Evolutionary conservation across 2,888 invertebrate species (phyloP), one percentile per base, ranked within the genome.

Genomic region (Koerneria pararmatus): DNA sequence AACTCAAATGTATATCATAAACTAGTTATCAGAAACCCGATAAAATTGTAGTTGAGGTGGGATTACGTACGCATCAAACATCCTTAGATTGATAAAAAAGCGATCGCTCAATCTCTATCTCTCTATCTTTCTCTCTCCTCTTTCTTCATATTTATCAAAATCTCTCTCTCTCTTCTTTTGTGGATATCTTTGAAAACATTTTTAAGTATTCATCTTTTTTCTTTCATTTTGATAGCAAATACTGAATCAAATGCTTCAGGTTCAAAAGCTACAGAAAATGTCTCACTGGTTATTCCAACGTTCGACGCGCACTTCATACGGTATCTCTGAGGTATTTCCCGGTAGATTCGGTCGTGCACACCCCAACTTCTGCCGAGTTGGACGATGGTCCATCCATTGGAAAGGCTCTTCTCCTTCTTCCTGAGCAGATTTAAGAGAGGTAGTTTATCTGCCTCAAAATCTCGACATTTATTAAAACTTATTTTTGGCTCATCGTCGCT

Each of bases 291-390:
- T 34, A 15, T 41, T 34, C 64, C 64, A 64, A 22, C 34, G 11
- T 31, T 64, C 64, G 1, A 64, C 46, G 4, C 56, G 4, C n/a
- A 64, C 24, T 11, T 37, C 27, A 32, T 56, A 64, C 35, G 56
- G 31, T 6, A 56, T 64, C 34, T 31, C 41, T 24, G 64, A 41
- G 37, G 54, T 56, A 31, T 64, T 64, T 29, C 62, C 62, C 4
- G 66, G 69, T 32, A 69, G 54, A 58, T 66, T 63, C 1, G 64
- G 66, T 6, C 58, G 32, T 22, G 37, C n/a, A 35, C 69, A 69
- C 11, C 32, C 37, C 34, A 69, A 29, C 11, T 31, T 5, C 32
- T 49, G 53, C 2, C 6, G 27, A 1, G 63, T 24, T 5, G 66
- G 24, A 1, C 60, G 53, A 49, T 69, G 69, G 29, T 66, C 66